Base-by-base conservation (phyloP, 2,888 invertebrate species). In the Coenonympha glycerion region DNA sequence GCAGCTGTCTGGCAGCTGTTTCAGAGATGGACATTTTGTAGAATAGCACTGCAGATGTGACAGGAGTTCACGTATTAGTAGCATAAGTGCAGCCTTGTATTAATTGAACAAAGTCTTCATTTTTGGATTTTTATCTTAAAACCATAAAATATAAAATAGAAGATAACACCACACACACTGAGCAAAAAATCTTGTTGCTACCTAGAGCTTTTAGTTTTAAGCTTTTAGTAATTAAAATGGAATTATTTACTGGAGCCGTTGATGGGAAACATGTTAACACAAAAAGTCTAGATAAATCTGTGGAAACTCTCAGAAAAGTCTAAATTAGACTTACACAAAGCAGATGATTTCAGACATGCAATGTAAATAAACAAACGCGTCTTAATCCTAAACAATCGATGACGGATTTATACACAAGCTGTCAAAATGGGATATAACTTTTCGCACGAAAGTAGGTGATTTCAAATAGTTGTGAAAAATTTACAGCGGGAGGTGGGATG, bases 301-400 rank as follows among this genome's bases (percentile, higher is more conserved):
- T 2, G 26, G 49, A 45, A 30, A 11, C 11, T 47, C 48, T 46
- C 16, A 4, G 24, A 47, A 52, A 47, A 18, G 45, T 16, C 13
- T 8, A 36, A 41, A 39, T 47, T 21, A 42, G 6, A 16, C n/a
- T 3, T 47, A 53, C 47, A 33, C 21, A 37, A 44, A 53, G 18
- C 53, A 48, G 49, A 51, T 31, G 26, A 11, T 37, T 52, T 6
- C n/a, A 30, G 6, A 33, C 26, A 44, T 41, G 47, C 42, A 46
- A 47, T 9, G 55, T 46, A 55, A 73, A 74, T 68, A 78, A 78
- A 75, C 67, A 56, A 41, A 58, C 55, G 6, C 48, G 59, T 64
- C 66, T 73, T 79, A 69, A 86, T 81, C 57, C 69, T 79, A 84
- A 86, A 86, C 76, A 84, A 52, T 36, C 85, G 84, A 79, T 63